Base-by-base conservation (phyloP, 2,797 vertebrate genomes). In the Ctenochaetus hawaiiensis region DNA sequence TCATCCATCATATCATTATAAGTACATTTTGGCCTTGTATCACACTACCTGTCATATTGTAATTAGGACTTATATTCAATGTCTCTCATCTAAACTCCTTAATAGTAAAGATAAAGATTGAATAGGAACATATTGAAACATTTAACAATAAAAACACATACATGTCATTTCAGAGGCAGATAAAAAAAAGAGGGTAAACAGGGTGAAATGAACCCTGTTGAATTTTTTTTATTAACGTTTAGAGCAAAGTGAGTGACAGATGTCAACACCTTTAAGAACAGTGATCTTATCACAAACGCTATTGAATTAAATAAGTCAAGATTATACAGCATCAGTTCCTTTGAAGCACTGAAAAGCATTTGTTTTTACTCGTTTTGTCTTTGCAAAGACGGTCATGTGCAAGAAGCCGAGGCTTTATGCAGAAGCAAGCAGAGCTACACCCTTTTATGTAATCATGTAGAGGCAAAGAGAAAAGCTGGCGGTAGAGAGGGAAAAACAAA, bases 211-310 rank as follows among this genome's bases (percentile, higher is more conserved):
- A 76, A 66, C 43, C 41, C 64, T 51, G 45, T 77, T 81, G 44
- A 67, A 85, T 26, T 26, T 66, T 63, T 84, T 92, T 90, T 90
- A 89, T 91, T 91, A 44, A 66, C 68, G 41, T 75, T 66, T 6
- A 60, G 43, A 67, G 49, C 34, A 80, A 80, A 78, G 74, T 64
- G 56, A 80, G 57, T 57, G 68, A 81, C 71, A 82, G 9, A 70
- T 17, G 54, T 86, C 78, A 67, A 52, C 65, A 80, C 67, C 68
- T 86, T 76, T 49, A 69, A 81, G 26, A 75, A 83, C 72, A 88
- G 72, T 78, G 70, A 65, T 82, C 63, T 71, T 77, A 80, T 75
- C 66, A 88, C 73, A 80, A 45, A 26, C 58, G 53, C 58, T 81
- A 79, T 47, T 72, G 62, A 77, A 68, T 82, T 37, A 81, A 67